Percentiles rank a stretch among this genome's conserved stretches.
phyloP scores from a whole-genome alignment of 2,113 vertebrate species.

The Nematolebias whitei region DNA sequence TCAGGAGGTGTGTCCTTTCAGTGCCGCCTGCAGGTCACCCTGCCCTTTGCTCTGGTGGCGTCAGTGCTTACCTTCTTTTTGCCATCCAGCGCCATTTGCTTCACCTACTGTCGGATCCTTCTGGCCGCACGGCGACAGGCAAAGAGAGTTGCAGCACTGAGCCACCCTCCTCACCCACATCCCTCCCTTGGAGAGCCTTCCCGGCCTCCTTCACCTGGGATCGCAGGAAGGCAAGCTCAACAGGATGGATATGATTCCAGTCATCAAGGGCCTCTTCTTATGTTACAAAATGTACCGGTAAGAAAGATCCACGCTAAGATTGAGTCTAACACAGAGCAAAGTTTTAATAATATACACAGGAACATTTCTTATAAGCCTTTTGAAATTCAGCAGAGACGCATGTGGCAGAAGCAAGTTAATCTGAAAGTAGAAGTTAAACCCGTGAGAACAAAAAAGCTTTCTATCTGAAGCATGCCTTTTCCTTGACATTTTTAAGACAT shows the following conservation, averaged over 20 bases:
- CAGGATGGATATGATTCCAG: slow-evolving; percentile 73
- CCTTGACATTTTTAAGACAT: neutral
- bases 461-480: neutral
- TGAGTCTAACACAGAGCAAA: neutral
- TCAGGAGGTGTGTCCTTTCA: slow-evolving; percentile 74
- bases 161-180: slow-evolving; percentile 78
- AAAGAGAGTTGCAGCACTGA: slow-evolving; percentile 88
- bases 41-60: slow-evolving; percentile 92
- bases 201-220: slow-evolving; percentile 68
- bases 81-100: slow-evolving; percentile 92
- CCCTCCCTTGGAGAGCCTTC: slow-evolving; percentile 80
- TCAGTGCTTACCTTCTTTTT: slow-evolving; percentile 96
- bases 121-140: slow-evolving; percentile 90
- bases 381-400: neutral
- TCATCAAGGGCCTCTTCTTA: slow-evolving; percentile 68
- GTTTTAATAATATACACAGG: neutral
- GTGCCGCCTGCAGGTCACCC: slow-evolving; percentile 88
- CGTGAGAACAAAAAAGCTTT: neutral
- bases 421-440: neutral
- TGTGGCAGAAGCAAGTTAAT: neutral
- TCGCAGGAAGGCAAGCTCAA: slow-evolving; percentile 46
- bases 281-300: slow-evolving; percentile 72
- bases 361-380: neutral
- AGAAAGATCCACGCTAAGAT: slow-evolving; percentile 4
- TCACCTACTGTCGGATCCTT: slow-evolving; percentile 96